Evolutionary conservation across 2,888 invertebrate species (phyloP), one percentile per base, ranked within the genome.

Genomic region (Tiphia femorata): DNA sequence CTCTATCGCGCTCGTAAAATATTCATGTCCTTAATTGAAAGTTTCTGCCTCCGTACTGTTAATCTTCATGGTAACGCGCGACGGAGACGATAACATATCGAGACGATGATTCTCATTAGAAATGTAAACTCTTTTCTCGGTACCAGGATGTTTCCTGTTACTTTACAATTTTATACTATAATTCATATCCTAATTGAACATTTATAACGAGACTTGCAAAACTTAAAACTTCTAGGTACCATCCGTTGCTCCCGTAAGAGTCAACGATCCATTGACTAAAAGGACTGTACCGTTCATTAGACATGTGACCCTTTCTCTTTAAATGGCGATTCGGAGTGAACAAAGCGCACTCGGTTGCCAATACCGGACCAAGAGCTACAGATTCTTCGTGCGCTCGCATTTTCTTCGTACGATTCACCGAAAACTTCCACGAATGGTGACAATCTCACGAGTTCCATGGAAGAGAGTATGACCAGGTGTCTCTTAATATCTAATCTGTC

Each of bases 11-110:
- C 16, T 14, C 23, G 23, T 23, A 4, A 40, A 52, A 47, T 48
- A 48, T 52, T 52, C 33, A 47, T 52, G 7, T 23, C 30, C 25
- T 1, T 30, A 40, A 47, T 52, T 52, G 17, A 14, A 29, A 40
- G 12, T 30, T 40, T 47, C 27, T 20, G 17, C 29, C 3, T 1
- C n/a, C 21, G 19, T 14, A 19, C 27, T 40, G 6, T 40, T 8
- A 12, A 29, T 35, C 20, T 25, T 42, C 17, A 17, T 23, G 21
- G 27, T n/a, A 19, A 7, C n/a, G 1, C 10, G 40, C 38, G 21
- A 23, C 27, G 6, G 38, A 44, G 44, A n/a, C n/a, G n/a, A n/a
- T n/a, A n/a, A n/a, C n/a, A n/a, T n/a, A n/a, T n/a, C n/a, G n/a
- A n/a, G n/a, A n/a, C n/a, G n/a, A n/a, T n/a, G n/a, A n/a, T n/a